Evolutionary conservation across 2,888 invertebrate species (phyloP).

Genomic region (Bimastos eiseni): DNA sequence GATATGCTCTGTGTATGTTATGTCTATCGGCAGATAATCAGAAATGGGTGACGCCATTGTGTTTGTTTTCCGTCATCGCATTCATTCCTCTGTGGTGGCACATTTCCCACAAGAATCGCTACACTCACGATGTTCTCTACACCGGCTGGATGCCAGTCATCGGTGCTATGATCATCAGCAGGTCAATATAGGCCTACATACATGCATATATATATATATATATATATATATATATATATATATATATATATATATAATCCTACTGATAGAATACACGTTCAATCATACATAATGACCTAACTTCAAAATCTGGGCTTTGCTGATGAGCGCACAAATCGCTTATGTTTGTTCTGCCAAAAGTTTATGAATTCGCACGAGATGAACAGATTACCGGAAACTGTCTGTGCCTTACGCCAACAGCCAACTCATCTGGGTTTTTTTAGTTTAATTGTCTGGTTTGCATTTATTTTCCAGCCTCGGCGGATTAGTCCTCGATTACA

Average conservation of each 20-base stretch:
- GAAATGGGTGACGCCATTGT: constrained; percentile 75
- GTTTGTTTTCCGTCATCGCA: constrained; percentile 69
- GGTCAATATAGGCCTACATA: constrained; percentile 67
- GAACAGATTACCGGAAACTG: not conserved
- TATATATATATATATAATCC: not conserved
- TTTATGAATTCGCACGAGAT: not conserved
- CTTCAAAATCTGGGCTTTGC: too few relatives aligned
- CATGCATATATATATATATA: not conserved
- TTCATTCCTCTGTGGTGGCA: constrained; percentile 81
- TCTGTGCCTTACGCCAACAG: too few relatives aligned
- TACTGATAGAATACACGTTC: too few relatives aligned
- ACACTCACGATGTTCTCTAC: constrained; percentile 79
- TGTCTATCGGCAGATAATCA: not conserved
- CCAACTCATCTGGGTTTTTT: not conserved
- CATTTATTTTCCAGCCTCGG: constrained; percentile 41
- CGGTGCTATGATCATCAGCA: constrained; percentile 88
- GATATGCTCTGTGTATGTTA: not conserved
- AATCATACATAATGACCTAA: too few relatives aligned
- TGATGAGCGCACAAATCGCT: too few relatives aligned
- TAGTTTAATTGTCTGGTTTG: not conserved
- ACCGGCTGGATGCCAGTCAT: constrained; percentile 91
- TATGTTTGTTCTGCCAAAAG: too few relatives aligned
- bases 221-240: not conserved
- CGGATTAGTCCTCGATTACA: constrained; percentile 46
- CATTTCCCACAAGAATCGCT: constrained; percentile 78